phyloP scores from a whole-genome alignment of 1,140 invertebrate species.

The Centruroides vittatus region DNA sequence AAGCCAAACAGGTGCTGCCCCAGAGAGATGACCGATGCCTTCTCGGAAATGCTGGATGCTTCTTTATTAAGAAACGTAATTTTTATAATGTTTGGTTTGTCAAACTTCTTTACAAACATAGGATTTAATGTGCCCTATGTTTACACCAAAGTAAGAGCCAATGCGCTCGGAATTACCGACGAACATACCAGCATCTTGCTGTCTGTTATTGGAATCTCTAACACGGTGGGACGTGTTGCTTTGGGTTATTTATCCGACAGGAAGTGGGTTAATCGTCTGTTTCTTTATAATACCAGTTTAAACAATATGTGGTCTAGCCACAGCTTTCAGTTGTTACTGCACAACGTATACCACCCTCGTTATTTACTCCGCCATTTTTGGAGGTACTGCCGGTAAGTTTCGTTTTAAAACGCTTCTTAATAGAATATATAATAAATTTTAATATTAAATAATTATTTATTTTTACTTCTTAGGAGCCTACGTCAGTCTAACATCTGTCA shows the following conservation, averaged over 20 bases:
- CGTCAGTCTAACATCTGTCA: slow-evolving; percentile 80
- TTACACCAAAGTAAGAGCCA: slow-evolving; percentile 54
- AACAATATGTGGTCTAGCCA: slow-evolving; percentile 65
- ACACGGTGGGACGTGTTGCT: slow-evolving; percentile 44
- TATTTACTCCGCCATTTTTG: slow-evolving; percentile 61
- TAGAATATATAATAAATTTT: background rate
- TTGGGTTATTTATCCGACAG: slow-evolving; percentile 73
- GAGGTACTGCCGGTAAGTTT: slow-evolving; percentile 51
- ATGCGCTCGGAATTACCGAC: slow-evolving; percentile 33
- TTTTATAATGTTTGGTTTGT: slow-evolving; percentile 78
- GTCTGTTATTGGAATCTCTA: slow-evolving; percentile 36
- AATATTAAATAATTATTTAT: background rate
- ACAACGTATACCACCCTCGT: slow-evolving; percentile 47
- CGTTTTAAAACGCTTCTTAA: too few species aligned
- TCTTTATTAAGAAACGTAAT: slow-evolving; percentile 62
- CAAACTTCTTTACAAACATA: slow-evolving; percentile 89
- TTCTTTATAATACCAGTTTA: slow-evolving; percentile 74
- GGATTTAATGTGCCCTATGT: slow-evolving; percentile 92
- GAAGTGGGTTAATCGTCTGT: slow-evolving; percentile 67
- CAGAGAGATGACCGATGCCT: slow-evolving; percentile 18
- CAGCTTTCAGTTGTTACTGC: slow-evolving; percentile 58
- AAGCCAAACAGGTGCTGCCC: background rate
- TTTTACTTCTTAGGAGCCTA: slow-evolving; percentile 50
- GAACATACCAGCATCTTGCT: slow-evolving; percentile 30
- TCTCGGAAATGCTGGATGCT: slow-evolving; percentile 51